phyloP scores from a whole-genome alignment of 1,140 invertebrate species.

The Diprion similis region DNA sequence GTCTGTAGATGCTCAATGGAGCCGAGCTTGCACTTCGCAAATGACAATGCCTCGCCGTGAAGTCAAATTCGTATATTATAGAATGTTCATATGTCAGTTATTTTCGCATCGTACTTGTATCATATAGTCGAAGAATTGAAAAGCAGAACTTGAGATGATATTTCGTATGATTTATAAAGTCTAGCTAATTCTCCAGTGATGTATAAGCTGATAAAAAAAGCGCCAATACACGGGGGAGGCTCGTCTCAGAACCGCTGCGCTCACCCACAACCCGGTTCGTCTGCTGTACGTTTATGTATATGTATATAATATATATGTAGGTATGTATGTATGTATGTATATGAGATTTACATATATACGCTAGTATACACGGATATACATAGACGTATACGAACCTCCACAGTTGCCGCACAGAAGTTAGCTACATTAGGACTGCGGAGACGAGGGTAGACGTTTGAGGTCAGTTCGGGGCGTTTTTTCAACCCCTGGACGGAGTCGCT shows the following conservation, averaged over 20 bases:
- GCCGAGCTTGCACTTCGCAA: neutral
- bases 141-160: too few species aligned
- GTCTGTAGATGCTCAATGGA: too few species aligned
- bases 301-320: neutral
- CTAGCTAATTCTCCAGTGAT: too few species aligned
- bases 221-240: too few species aligned
- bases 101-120: too few species aligned
- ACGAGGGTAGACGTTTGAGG: conserved; percentile 62
- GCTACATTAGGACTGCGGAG: conserved; percentile 51
- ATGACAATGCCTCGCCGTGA: neutral
- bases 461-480: conserved; percentile 63
- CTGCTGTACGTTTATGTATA: neutral
- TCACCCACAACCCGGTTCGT: neutral
- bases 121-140: too few species aligned
- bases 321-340: neutral
- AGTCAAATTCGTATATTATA: too few species aligned
- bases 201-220: too few species aligned
- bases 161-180: too few species aligned
- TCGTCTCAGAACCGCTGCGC: too few species aligned
- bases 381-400: neutral
- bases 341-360: too few species aligned
- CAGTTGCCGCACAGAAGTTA: conserved; percentile 17
- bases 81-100: too few species aligned
- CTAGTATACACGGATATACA: neutral
- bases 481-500: conserved; percentile 56